Evolutionary conservation across 1,140 invertebrate species (phyloP).

Genomic region (Neotoxoptera formosana): DNA sequence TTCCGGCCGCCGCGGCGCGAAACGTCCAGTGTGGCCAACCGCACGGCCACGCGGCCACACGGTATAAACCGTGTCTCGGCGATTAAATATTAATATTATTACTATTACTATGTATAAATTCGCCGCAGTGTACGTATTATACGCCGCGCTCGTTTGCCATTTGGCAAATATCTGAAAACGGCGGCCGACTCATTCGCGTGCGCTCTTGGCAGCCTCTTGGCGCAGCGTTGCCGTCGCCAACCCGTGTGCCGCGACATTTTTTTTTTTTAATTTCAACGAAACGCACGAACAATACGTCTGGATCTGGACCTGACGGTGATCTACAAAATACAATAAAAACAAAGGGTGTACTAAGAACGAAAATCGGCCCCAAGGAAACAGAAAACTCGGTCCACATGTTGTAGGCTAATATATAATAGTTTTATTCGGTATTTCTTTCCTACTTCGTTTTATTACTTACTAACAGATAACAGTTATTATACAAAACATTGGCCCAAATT

Average conservation of each 20-base stretch:
- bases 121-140: too few relatives aligned
- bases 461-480: too few relatives aligned
- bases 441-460: too few relatives aligned
- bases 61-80: background rate
- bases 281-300: background rate
- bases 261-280: background rate
- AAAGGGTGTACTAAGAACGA: too few relatives aligned
- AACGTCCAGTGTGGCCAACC: constrained; percentile 20
- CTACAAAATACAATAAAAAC: too few relatives aligned
- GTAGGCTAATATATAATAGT: too few relatives aligned
- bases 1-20: background rate
- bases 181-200: background rate
- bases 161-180: background rate
- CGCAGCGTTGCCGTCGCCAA: background rate
- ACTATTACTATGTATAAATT: background rate
- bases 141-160: background rate
- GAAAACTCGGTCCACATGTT: too few relatives aligned
- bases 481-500: too few relatives aligned
- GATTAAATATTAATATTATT: background rate
- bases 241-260: background rate
- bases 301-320: too few relatives aligned
- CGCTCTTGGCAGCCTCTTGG: background rate
- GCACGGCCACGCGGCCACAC: background rate
- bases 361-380: too few relatives aligned
- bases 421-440: too few relatives aligned